phyloP scores from a whole-genome alignment of 2,888 invertebrate genomes.

The Drosophila heteroneura region DNA sequence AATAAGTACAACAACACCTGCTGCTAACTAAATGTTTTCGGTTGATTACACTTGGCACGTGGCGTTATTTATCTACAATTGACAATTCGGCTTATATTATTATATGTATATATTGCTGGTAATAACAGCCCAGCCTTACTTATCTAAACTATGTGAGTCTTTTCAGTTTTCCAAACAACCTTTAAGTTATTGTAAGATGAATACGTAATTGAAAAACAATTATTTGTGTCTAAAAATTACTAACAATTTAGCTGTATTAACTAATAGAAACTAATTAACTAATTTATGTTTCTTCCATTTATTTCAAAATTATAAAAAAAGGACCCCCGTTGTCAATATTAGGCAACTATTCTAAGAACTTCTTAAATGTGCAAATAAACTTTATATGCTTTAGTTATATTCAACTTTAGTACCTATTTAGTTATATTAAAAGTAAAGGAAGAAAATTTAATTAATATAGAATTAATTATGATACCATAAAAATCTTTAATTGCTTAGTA shows the following conservation, averaged over 20 bases:
- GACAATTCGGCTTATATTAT: neutral
- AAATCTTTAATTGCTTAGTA: neutral
- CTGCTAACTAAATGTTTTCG: conserved; percentile 4
- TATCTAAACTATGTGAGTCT: neutral
- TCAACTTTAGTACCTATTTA: neutral
- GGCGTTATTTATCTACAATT: conserved; percentile 1
- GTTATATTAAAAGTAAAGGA: neutral
- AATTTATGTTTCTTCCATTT: neutral
- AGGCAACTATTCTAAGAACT: neutral
- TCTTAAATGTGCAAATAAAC: neutral
- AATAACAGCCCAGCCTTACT: neutral
- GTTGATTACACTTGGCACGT: conserved; percentile 14
- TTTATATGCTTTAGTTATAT: neutral
- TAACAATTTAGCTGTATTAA: neutral
- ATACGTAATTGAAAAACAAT: neutral
- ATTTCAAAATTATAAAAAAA: neutral
- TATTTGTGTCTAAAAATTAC: neutral
- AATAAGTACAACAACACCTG: conserved; percentile 7
- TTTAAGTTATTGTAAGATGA: neutral
- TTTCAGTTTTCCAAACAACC: neutral
- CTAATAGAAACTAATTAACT: neutral
- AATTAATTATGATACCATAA: neutral
- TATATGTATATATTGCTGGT: too few relatives aligned
- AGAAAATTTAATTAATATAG: neutral
- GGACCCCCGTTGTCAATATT: neutral